Evolutionary conservation across 2,113 vertebrate genomes (phyloP).

Genomic region (Strigops habroptila): DNA sequence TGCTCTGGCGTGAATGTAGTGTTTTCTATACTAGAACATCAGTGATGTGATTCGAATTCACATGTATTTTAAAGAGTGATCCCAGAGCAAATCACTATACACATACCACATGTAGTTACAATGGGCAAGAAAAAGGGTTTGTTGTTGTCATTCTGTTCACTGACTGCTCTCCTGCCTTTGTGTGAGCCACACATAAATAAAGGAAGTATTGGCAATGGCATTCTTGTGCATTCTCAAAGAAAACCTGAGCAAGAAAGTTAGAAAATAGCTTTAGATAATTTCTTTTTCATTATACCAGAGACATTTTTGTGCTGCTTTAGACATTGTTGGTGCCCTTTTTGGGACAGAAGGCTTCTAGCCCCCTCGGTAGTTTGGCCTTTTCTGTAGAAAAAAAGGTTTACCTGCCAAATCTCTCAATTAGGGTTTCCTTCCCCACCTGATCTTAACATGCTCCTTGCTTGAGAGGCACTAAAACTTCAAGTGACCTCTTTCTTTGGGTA

Average conservation of each 20-base stretch:
- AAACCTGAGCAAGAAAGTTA: background rate
- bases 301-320: background rate
- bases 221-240: background rate
- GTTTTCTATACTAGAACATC: slow-evolving; percentile 22
- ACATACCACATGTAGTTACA: background rate
- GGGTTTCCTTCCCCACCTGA: background rate
- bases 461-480: background rate
- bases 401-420: background rate
- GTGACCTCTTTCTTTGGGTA: background rate
- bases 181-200: background rate
- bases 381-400: background rate
- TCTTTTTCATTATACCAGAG: background rate
- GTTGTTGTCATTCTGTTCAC: background rate
- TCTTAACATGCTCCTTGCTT: background rate
- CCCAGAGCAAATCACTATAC: background rate
- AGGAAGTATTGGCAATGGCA: background rate
- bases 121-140: background rate
- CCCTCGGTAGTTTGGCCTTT: background rate
- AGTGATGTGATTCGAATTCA: background rate
- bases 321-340: background rate
- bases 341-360: background rate
- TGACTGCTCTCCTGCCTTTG: slow-evolving; percentile 4
- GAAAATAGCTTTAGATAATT: background rate
- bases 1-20: background rate
- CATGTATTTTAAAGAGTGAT: slow-evolving; percentile 7